Evolutionary conservation across 2,797 vertebrate genomes (phyloP).

Genomic region (Botia kubotai): DNA sequence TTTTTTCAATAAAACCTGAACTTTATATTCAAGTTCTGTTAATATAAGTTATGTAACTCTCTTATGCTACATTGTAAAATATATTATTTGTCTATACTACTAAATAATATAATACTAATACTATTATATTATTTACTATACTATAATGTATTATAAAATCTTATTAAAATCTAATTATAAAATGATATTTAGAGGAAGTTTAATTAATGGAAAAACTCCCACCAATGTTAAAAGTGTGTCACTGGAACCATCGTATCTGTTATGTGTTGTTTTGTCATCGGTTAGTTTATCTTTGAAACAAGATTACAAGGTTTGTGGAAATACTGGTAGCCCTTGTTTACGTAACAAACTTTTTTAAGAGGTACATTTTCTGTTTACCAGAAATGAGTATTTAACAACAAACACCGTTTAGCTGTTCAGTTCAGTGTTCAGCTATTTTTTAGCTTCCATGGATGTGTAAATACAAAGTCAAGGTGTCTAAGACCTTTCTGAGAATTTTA

Average conservation of each 20-base stretch:
- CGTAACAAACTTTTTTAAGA: slow-evolving; percentile 71
- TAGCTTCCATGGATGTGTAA: slow-evolving; percentile 70
- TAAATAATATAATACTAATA: too few relatives aligned
- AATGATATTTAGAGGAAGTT: not conserved
- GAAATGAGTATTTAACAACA: slow-evolving; percentile 77
- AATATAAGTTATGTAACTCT: too few relatives aligned
- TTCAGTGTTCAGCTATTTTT: slow-evolving; percentile 64
- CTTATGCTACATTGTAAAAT: not conserved
- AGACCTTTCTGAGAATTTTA: slow-evolving; percentile 64
- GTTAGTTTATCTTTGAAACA: slow-evolving; percentile 66
- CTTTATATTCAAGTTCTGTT: not conserved
- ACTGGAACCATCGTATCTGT: slow-evolving; percentile 20
- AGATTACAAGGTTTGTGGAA: slow-evolving; percentile 66
- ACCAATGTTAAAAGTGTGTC: not conserved
- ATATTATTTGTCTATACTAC: not conserved
- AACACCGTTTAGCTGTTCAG: slow-evolving; percentile 69
- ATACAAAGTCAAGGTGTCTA: slow-evolving; percentile 66
- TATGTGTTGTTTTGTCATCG: slow-evolving; percentile 56
- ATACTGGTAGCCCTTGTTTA: slow-evolving; percentile 70
- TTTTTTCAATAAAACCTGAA: not conserved
- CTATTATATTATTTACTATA: not conserved
- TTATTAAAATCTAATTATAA: not conserved
- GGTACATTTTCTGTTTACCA: slow-evolving; percentile 70
- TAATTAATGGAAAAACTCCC: slow-evolving; percentile 11
- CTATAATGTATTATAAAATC: not conserved